Conservation (phyloP, 2,888 invertebrate species). For the Trachelus troglodyta region DNA sequence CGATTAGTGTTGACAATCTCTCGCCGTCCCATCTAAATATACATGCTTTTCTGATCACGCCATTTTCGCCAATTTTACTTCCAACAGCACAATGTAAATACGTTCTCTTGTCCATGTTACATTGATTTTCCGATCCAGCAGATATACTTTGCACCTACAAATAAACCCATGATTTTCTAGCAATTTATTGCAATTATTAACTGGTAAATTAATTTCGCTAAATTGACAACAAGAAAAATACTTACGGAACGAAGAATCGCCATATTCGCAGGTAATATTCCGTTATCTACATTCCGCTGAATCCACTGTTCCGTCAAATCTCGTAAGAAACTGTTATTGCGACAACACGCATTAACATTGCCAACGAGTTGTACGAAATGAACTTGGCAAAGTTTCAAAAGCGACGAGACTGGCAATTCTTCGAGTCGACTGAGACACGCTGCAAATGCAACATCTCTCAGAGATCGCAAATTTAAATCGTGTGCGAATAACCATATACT, state of each 20-base stretch:
- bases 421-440: conserved; percentile 48
- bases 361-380: conserved; percentile 40
- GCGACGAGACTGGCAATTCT: conserved; percentile 35
- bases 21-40: conserved; percentile 42
- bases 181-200: background rate
- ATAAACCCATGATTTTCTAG: background rate
- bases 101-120: conserved; percentile 23
- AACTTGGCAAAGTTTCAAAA: conserved; percentile 30
- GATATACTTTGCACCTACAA: conserved; percentile 11
- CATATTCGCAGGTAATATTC: too few species aligned
- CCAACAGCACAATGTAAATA: conserved; percentile 30
- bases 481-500: conserved; percentile 47
- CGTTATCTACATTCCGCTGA: too few species aligned
- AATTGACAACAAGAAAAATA: too few species aligned
- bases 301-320: conserved; percentile 1
- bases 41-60: conserved; percentile 16
- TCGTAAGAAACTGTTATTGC: background rate
- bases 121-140: conserved; percentile 19
- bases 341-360: conserved; percentile 37
- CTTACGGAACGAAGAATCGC: too few species aligned
- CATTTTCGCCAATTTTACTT: conserved; percentile 10
- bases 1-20: too few species aligned
- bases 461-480: conserved; percentile 39
- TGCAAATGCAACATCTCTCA: conserved; percentile 41
- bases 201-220: background rate